Evolutionary conservation across 2,797 vertebrate genomes (phyloP).

Genomic region (Xenops minutus): DNA sequence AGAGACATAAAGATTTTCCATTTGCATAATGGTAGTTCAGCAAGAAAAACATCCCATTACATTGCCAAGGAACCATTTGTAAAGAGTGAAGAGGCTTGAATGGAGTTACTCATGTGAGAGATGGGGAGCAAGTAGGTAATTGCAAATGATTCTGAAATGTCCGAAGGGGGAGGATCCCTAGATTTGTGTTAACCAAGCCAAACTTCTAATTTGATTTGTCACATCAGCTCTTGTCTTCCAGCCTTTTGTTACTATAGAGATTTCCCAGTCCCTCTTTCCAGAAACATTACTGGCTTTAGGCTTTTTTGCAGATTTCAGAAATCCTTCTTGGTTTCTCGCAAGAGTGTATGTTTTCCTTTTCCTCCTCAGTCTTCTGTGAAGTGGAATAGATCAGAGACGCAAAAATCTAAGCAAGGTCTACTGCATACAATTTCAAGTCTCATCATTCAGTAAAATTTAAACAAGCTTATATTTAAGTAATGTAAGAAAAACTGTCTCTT

Average conservation of each 20-base stretch:
- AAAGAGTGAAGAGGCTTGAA: neutral
- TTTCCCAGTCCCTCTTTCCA: neutral
- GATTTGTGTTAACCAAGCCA: neutral
- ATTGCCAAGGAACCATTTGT: neutral
- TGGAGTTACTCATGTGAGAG: constrained; percentile 49
- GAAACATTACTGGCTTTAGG: neutral
- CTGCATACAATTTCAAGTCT: neutral
- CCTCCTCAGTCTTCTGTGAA: neutral
- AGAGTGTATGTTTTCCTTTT: neutral
- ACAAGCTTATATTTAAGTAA: neutral
- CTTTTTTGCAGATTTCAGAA: neutral
- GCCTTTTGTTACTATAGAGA: neutral
- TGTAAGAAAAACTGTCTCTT: neutral
- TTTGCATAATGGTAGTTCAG: constrained; percentile 14
- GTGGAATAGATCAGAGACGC: neutral
- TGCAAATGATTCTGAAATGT: neutral
- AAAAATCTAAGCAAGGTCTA: neutral
- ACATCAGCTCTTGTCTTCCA: neutral
- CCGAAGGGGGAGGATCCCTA: neutral
- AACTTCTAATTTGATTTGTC: constrained; percentile 19
- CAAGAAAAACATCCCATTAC: neutral
- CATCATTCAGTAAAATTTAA: neutral
- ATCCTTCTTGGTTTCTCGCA: neutral
- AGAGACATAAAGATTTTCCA: neutral
- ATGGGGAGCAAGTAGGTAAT: neutral